phyloP scores from a whole-genome alignment of 2,797 vertebrate genomes.

The Sebastes taczanowskii region DNA sequence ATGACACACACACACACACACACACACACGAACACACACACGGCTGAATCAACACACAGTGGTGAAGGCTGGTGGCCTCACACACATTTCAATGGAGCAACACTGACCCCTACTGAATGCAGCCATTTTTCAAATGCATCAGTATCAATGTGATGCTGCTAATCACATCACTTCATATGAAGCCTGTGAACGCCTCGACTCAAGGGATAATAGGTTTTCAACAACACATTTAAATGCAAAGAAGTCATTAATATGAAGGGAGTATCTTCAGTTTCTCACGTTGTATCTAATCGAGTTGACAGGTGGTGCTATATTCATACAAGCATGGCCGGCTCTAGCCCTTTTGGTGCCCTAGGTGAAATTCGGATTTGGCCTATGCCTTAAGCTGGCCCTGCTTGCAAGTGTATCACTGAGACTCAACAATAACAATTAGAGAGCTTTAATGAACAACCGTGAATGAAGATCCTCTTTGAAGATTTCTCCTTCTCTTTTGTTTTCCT shows the following conservation, averaged over 20 bases:
- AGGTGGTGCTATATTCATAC: not conserved
- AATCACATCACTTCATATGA: slow-evolving; percentile 18
- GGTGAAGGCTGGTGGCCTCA: not conserved
- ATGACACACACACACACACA: slow-evolving; percentile 5
- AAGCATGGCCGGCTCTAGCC: no score
- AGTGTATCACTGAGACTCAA: not conserved
- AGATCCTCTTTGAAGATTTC: not conserved
- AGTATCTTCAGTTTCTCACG: not conserved
- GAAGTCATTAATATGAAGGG: not conserved
- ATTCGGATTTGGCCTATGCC: no score
- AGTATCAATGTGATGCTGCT: not conserved
- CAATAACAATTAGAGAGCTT: not conserved
- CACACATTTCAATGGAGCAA: slow-evolving; percentile 60
- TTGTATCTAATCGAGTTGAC: not conserved
- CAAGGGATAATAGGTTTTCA: slow-evolving; percentile 7
- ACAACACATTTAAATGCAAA: slow-evolving; percentile 15
- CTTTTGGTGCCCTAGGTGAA: no score
- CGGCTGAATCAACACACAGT: slow-evolving; percentile 15
- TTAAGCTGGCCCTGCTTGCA: not conserved
- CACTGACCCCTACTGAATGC: slow-evolving; percentile 73
- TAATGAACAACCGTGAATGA: slow-evolving; percentile 4
- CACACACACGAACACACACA: slow-evolving; percentile 1
- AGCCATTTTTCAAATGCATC: not conserved
- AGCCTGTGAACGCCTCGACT: slow-evolving; percentile 4
- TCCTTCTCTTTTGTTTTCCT: not conserved